phyloP scores from a whole-genome alignment of 2,888 invertebrate species.

The Disparrhopalites patrizii region DNA sequence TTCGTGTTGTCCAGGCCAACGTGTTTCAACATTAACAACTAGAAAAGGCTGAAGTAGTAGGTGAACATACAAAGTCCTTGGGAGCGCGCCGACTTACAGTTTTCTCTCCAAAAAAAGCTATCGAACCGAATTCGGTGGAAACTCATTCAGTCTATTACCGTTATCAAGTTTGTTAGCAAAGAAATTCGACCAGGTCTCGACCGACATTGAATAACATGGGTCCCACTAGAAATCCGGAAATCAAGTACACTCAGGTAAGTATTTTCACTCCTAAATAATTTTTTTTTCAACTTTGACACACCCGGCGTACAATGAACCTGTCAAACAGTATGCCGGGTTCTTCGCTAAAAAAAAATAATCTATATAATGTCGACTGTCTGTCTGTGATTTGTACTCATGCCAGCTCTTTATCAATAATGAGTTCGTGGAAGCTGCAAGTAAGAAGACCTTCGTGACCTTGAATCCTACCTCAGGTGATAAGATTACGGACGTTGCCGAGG shows the following conservation, averaged over 20 bases:
- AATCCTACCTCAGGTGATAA: constrained; percentile 77
- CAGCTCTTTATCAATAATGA: constrained; percentile 61
- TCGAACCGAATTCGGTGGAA: too few relatives aligned
- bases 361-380: neutral
- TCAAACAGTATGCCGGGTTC: neutral
- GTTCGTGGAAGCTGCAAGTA: constrained; percentile 67
- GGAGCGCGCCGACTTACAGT: too few relatives aligned
- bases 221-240: constrained; percentile 30
- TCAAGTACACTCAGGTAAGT: constrained; percentile 43
- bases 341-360: constrained; percentile 1
- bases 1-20: too few relatives aligned
- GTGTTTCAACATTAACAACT: too few relatives aligned
- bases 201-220: constrained; percentile 24
- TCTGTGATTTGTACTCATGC: too few relatives aligned
- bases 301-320: too few relatives aligned
- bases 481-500: constrained; percentile 75
- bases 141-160: too few relatives aligned
- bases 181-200: too few relatives aligned
- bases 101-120: too few relatives aligned
- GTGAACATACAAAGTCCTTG: too few relatives aligned
- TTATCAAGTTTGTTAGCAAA: too few relatives aligned
- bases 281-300: neutral
- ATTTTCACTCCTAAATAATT: neutral
- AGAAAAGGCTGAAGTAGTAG: too few relatives aligned
- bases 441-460: constrained; percentile 77